Percentiles rank a stretch among this genome's conserved stretches.
Evolutionary conservation across 2,797 vertebrate species (phyloP).

Genomic region (Acrocephalus scirpaceus): DNA sequence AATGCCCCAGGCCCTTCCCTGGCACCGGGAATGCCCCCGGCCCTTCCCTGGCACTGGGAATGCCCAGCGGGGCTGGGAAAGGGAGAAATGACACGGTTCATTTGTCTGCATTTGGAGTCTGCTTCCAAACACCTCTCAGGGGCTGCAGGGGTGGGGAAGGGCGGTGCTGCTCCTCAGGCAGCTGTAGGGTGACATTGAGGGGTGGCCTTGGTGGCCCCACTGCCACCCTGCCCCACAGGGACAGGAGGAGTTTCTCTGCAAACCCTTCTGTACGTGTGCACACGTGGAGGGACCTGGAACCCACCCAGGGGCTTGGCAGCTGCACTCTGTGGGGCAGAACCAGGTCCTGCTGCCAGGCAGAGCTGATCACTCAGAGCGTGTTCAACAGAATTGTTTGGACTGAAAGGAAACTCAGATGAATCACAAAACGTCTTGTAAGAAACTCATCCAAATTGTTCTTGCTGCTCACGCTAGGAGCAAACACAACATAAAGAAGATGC

Average conservation of each 20-base stretch:
- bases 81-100: accelerated
- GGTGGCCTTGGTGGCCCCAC: background rate
- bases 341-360: background rate
- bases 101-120: background rate
- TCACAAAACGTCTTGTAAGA: background rate
- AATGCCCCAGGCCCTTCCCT: background rate
- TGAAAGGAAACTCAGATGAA: background rate
- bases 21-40: too few species aligned
- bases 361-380: accelerated
- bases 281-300: accelerated
- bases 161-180: background rate
- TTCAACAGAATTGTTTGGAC: background rate
- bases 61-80: accelerated
- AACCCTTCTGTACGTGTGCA: accelerated
- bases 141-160: background rate
- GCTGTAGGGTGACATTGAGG: background rate
- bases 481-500: background rate
- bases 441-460: background rate
- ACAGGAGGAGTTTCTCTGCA: background rate
- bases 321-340: accelerated
- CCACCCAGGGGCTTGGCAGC: accelerated
- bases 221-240: accelerated
- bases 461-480: background rate
- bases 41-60: too few species aligned
- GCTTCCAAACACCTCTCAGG: background rate